These are phyloP conservation scores for Acrobasis suavella DNA, from an alignment of 2,888 invertebrate species.

Conservation along the genomic window DNA sequence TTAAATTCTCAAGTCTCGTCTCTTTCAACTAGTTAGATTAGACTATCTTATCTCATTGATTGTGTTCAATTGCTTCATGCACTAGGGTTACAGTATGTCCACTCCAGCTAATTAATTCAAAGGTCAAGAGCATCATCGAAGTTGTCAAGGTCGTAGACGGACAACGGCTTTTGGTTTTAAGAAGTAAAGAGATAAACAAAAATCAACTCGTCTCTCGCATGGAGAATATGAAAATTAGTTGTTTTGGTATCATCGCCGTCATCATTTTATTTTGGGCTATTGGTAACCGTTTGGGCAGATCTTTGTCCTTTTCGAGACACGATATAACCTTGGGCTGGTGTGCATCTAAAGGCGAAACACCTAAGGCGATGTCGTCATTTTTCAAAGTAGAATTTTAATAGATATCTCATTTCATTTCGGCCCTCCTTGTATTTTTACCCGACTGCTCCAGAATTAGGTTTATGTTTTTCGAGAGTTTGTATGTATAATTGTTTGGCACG, in stretches of 20 bases:
- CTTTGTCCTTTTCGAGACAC: no score
- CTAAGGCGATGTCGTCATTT: no score
- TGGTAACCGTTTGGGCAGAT: neutral
- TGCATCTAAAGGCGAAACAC: no score
- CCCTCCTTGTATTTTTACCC: no score
- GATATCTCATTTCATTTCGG: no score
- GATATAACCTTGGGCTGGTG: no score
- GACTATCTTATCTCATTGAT: conserved; percentile 2
- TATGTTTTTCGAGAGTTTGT: no score
- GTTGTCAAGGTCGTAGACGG: neutral
- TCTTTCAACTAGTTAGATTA: no score
- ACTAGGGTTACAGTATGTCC: neutral
- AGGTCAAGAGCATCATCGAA: conserved; percentile 7
- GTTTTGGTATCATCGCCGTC: neutral
- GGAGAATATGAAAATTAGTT: neutral
- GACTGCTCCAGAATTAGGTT: no score
- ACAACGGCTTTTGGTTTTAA: neutral
- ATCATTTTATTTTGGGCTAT: neutral
- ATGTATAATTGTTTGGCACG: no score
- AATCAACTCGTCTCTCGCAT: neutral
- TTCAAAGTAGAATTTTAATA: no score
- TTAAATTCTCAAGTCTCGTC: neutral
- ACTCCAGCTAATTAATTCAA: neutral
- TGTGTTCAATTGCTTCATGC: neutral
- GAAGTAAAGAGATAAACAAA: neutral